Base-by-base conservation (phyloP, 2,113 vertebrate species). In the Empidonax alnorum region DNA sequence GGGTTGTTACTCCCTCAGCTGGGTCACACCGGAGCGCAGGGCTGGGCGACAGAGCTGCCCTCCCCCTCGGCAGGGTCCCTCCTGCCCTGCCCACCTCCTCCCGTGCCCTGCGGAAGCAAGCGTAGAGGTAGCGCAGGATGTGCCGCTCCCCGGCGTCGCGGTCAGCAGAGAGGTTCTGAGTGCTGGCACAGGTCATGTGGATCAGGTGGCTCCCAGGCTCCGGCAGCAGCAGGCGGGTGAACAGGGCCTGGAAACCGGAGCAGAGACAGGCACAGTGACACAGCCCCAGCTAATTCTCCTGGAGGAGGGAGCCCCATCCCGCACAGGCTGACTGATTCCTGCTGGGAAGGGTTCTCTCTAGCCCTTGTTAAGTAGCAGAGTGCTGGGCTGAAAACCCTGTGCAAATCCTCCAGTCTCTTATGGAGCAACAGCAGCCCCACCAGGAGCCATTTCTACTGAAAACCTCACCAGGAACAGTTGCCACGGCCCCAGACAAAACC, bases 121-220 rank as follows among this genome's bases (percentile, higher is more conserved):
- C 98, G 5, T 99, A 99, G 65, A 99, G 99, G 87, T 99, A 99
- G 53, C 97, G 98, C 84, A 99, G 97, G 73, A 98, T 99, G 81
- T 98, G 97, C 87, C 98, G 98, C 97, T 99, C 99, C 33, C 99
- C 99, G 0, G 99, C 99, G 22, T 99, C 99, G 7, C 99, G 98
- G 78, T 99, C 99, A 1, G 99, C 99, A 0, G 99, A 99, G 76
- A 99, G 98, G 97, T 99, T 99, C 75, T 98, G 98, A 0, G 97
- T 96, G 41, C 98, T 97, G 84, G 98, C 98, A 20, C 98, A 98
- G 3, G 99, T 99, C 99, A 99, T 99, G 97, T 98, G 98, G 92
- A 99, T 99, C 93, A 99, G 97, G 90, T 99, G 98, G 97, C 98
- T 99, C 63, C 99, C 99, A 2, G 99, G 99, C 93, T 99, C 99